phyloP scores from a whole-genome alignment of 2,797 vertebrate genomes.

The Cossypha niveicapilla region DNA sequence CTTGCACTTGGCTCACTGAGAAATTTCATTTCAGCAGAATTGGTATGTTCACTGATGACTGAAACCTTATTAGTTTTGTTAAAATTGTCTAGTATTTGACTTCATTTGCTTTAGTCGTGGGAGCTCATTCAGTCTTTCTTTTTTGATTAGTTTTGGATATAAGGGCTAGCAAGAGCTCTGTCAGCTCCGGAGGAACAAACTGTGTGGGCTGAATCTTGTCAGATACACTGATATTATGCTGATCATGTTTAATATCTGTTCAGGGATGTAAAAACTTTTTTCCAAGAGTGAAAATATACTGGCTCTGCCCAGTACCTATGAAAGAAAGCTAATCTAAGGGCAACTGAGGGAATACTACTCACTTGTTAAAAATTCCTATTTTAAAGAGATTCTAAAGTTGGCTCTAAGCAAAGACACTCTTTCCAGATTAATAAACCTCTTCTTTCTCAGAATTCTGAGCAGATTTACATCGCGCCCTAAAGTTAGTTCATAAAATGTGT shows the following conservation, averaged over 20 bases:
- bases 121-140: conserved; percentile 4
- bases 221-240: conserved; percentile 33
- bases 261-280: conserved; percentile 33
- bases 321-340: conserved; percentile 29
- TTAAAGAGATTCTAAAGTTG: conserved; percentile 19
- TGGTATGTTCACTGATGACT: not conserved
- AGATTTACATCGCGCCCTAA: conserved; percentile 24
- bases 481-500: conserved; percentile 10
- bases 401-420: conserved; percentile 14
- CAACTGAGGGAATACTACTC: conserved; percentile 41
- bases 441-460: not conserved
- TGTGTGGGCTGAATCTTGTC: conserved; percentile 31
- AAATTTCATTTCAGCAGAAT: conserved; percentile 10
- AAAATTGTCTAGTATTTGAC: not conserved
- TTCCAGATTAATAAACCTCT: conserved; percentile 29
- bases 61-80: conserved; percentile 19
- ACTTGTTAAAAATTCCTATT: conserved; percentile 38
- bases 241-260: conserved; percentile 55
- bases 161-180: not conserved
- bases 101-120: not conserved
- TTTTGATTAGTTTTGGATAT: conserved; percentile 36
- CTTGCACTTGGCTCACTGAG: not conserved
- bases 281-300: conserved; percentile 11
- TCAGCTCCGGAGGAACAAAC: conserved; percentile 22
- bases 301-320: not conserved